A percentile compares a stretch with the other conserved stretches of the same genome.
Evolutionary conservation across 1,140 invertebrate species (phyloP).

Genomic region (Penaeus vannamei): DNA sequence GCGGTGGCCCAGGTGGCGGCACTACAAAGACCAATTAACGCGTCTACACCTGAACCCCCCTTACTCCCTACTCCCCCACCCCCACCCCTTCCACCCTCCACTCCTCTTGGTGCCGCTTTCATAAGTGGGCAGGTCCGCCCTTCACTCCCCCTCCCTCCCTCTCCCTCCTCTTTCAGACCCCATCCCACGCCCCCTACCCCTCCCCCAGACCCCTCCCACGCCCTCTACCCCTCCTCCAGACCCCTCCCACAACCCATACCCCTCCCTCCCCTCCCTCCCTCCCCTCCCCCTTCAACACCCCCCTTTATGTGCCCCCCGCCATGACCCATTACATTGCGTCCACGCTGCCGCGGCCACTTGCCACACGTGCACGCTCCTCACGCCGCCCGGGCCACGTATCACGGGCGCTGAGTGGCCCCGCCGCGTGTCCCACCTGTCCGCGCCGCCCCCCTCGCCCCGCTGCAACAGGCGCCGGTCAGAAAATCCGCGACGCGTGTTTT

Average conservation of each 20-base stretch:
- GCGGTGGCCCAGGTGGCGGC: too few species aligned
- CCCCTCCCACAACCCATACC: too few species aligned
- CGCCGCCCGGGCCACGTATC: too few species aligned
- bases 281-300: neutral
- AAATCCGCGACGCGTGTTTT: too few species aligned
- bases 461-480: too few species aligned
- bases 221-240: neutral
- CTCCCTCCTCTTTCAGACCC: neutral
- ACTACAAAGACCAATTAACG: too few species aligned
- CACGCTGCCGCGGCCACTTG: too few species aligned
- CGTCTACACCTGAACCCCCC: neutral
- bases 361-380: too few species aligned
- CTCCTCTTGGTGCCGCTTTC: neutral
- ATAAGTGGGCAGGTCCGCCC: neutral
- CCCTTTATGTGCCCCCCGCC: neutral
- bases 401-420: too few species aligned
- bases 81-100: neutral
- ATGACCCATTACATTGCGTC: too few species aligned
- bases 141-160: neutral
- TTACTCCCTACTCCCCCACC: constrained; percentile 60
- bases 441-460: too few species aligned
- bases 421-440: too few species aligned
- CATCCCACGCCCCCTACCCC: neutral
- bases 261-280: neutral
- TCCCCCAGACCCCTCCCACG: neutral